phyloP scores from a whole-genome alignment of 2,888 invertebrate species.

The Rhorus exstirpatorius region DNA sequence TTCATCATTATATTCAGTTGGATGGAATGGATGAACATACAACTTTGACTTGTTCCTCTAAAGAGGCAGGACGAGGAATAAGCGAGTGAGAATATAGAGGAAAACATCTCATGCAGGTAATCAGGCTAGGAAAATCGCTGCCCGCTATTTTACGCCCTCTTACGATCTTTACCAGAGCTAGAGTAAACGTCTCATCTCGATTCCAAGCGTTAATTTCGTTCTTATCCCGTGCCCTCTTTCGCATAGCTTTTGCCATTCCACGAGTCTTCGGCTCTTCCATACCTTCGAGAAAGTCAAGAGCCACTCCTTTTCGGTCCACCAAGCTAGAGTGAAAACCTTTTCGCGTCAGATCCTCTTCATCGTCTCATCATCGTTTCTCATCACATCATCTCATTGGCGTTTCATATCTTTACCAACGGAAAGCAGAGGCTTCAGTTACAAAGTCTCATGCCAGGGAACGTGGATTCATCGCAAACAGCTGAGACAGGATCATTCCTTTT shows the following conservation, averaged over 20 bases:
- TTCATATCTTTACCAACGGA: slow-evolving; percentile 23
- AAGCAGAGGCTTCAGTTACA: slow-evolving; percentile 14
- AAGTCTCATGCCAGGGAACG: slow-evolving; percentile 12
- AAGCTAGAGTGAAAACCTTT: slow-evolving; percentile 41
- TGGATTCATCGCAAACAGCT: slow-evolving; percentile 15
- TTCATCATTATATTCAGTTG: slow-evolving; percentile 3
- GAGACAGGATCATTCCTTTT: slow-evolving; percentile 4
- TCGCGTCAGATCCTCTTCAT: slow-evolving; percentile 19
- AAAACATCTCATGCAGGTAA: slow-evolving; percentile 65
- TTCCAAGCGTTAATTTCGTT: slow-evolving; percentile 72
- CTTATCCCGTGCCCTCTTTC: slow-evolving; percentile 60
- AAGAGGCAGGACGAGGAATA: slow-evolving; percentile 26
- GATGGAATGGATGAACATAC: slow-evolving; percentile 7
- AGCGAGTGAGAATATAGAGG: slow-evolving; percentile 46
- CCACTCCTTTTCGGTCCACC: slow-evolving; percentile 3
- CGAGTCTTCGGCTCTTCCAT: slow-evolving; percentile 27
- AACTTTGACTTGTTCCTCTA: neutral
- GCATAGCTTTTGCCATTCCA: slow-evolving; percentile 23
- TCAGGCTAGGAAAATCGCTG: slow-evolving; percentile 67
- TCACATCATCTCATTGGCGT: slow-evolving; percentile 40
- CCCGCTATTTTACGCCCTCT: slow-evolving; percentile 47
- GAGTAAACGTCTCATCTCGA: slow-evolving; percentile 66
- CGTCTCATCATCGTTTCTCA: slow-evolving; percentile 26
- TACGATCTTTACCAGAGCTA: slow-evolving; percentile 17
- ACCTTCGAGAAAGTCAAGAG: slow-evolving; percentile 28